A percentile compares a stretch with the other conserved stretches of the same genome.
Conservation (phyloP, 2,888 invertebrate species). For the Xanthia icteritia region DNA sequence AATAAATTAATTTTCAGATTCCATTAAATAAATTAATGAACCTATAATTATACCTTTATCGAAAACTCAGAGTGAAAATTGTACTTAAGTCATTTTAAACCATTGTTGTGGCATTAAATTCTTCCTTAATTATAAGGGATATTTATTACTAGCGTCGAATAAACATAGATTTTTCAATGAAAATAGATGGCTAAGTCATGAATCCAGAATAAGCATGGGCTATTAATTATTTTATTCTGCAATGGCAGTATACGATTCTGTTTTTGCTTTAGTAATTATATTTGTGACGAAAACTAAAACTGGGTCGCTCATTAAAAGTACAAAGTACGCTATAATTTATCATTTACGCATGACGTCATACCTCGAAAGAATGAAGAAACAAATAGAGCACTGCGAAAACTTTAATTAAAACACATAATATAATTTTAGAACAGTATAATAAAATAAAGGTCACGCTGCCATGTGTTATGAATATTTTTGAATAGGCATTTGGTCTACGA, state of each 20-base stretch:
- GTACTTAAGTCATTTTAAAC: background rate
- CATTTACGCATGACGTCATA: conserved; percentile 18
- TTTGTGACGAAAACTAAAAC: conserved; percentile 17
- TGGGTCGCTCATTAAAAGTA: conserved; percentile 35
- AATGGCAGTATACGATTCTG: background rate
- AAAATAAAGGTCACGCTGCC: conserved; percentile 10
- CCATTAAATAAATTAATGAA: background rate
- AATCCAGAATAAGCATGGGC: background rate
- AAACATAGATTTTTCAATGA: background rate
- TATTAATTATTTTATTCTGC: background rate
- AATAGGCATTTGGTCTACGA: background rate
- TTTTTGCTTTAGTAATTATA: background rate
- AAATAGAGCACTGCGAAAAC: background rate
- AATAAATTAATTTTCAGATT: too few species aligned
- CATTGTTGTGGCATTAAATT: too few species aligned
- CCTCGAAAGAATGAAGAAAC: conserved; percentile 10
- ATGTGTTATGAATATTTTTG: conserved; percentile 11
- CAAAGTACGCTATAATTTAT: background rate
- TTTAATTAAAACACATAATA: conserved; percentile 32
- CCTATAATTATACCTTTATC: background rate
- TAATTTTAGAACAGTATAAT: conserved; percentile 7
- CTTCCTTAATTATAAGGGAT: too few species aligned
- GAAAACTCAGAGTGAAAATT: background rate
- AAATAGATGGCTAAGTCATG: background rate
- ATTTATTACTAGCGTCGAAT: background rate